Conservation (phyloP, 2,888 invertebrate species). For the Ernsta delagoae region DNA sequence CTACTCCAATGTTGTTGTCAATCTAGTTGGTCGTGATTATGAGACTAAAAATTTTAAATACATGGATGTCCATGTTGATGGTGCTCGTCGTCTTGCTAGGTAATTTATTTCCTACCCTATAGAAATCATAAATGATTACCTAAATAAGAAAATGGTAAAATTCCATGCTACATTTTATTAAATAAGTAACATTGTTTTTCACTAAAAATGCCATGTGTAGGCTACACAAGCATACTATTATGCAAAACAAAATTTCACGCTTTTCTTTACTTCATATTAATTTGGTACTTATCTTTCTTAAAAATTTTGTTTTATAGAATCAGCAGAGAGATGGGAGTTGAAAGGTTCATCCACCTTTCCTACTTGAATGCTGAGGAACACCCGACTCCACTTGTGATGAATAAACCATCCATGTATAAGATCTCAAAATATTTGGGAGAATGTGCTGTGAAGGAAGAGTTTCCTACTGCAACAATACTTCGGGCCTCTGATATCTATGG, state of each 20-base stretch:
- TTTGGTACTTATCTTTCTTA: too few species aligned
- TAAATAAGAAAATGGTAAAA: too few species aligned
- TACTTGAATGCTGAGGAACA: conserved; percentile 91
- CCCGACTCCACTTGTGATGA: conserved; percentile 88
- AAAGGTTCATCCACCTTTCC: conserved; percentile 96
- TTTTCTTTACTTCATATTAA: too few species aligned
- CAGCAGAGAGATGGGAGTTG: conserved; percentile 91
- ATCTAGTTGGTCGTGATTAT: conserved; percentile 95
- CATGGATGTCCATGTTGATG: conserved; percentile 94
- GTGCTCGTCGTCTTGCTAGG: conserved; percentile 93
- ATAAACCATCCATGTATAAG: conserved; percentile 91
- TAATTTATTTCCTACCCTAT: conserved; percentile 44
- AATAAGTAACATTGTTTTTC: too few species aligned
- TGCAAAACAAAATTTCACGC: too few species aligned
- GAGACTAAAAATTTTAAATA: conserved; percentile 96
- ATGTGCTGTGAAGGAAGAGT: conserved; percentile 95
- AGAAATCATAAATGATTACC: too few species aligned
- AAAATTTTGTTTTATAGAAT: conserved; percentile 62
- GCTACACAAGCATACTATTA: too few species aligned
- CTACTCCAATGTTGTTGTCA: conserved; percentile 98
- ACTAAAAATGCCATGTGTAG: too few species aligned
- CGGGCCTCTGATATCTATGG: conserved; percentile 97
- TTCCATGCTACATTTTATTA: too few species aligned
- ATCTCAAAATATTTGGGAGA: conserved; percentile 94
- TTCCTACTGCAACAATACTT: conserved; percentile 97